Evolutionary conservation across 2,888 invertebrate species (phyloP).

Genomic region (Drosophila differens): DNA sequence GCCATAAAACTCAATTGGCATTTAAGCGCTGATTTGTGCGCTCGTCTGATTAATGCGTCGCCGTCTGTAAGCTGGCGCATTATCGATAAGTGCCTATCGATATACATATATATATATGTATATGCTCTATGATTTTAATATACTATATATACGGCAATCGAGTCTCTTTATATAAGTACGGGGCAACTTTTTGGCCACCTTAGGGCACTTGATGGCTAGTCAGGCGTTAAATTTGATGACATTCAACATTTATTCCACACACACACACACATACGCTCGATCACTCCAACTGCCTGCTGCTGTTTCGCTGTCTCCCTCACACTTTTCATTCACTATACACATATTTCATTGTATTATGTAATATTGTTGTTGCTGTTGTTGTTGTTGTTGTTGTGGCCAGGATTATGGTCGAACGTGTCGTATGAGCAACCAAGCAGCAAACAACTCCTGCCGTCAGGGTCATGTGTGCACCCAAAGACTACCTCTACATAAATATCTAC

Average conservation of each 20-base stretch:
- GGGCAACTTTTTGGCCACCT: constrained; percentile 34
- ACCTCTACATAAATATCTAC: constrained; percentile 25
- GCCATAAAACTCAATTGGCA: constrained; percentile 68
- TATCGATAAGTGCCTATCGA: constrained; percentile 61
- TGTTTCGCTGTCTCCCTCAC: not conserved
- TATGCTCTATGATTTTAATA: not conserved
- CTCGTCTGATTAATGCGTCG: constrained; percentile 60
- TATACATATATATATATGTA: constrained; percentile 8
- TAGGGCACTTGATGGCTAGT: constrained; percentile 60
- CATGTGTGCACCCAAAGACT: constrained; percentile 36
- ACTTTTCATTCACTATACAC: constrained; percentile 8
- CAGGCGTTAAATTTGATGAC: constrained; percentile 73
- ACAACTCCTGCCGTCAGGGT: constrained; percentile 56
- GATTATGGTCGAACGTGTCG: constrained; percentile 54
- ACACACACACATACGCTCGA: not conserved
- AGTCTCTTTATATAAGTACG: constrained; percentile 36
- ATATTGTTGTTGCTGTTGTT: constrained; percentile 41
- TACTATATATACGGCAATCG: constrained; percentile 11
- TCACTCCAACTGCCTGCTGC: not conserved
- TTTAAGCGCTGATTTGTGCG: constrained; percentile 71
- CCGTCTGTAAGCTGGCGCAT: constrained; percentile 12
- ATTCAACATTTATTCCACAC: constrained; percentile 58
- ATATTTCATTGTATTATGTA: constrained; percentile 52
- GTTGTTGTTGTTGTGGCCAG: constrained; percentile 22
- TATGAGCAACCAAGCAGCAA: constrained; percentile 67